Evolutionary conservation across 2,113 vertebrate genomes (phyloP), one percentile per base, ranked within the genome.

Genomic region (Nibea albiflora): DNA sequence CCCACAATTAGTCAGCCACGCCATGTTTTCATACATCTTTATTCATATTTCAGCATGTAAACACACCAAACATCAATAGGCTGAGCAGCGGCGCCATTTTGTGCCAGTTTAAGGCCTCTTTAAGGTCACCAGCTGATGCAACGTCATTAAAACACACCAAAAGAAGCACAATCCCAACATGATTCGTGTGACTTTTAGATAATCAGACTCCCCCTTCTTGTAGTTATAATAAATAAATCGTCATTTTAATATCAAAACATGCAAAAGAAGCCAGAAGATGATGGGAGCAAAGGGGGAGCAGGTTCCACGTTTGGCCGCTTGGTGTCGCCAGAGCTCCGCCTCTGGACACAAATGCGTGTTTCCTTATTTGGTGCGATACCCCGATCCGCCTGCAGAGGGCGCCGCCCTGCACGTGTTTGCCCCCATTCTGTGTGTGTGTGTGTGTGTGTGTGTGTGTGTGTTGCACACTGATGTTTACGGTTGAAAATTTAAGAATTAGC

Each of bases 301-400:
- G 61, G 17, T 81, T 78, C 84, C 78, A 15, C 0, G 28, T 71
- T 4, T 61, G 83, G 57, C 89, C 92, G 74, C 92, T 84, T 75
- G 92, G 89, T 76, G 92, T 85, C 88, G 31, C 76, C 79, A 87
- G 73, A 87, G 83, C 26, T 44, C 79, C 12, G 67, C 62, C 5
- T 64, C 35, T 67, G 15, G 26, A 4, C 22, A 24, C 14, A 72
- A 88, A 83, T 86, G 1, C 88, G 88, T 88, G 76, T 81, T 91
- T 84, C 53, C 39, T 49, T 42, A 15, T 19, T 17, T 0, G 17
- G 28, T 0, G 53, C 70, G 54, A 24, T 72, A 72, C 83, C 69
- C 20, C 0, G 0, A 0, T 10, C 0, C 0, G 12, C 73, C 90
- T 56, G 78, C 70, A 88, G 90, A 74, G 83, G 88, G 88, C 86